Evolutionary conservation across 2,797 vertebrate species (phyloP).

Genomic region (Prunella strophiata): DNA sequence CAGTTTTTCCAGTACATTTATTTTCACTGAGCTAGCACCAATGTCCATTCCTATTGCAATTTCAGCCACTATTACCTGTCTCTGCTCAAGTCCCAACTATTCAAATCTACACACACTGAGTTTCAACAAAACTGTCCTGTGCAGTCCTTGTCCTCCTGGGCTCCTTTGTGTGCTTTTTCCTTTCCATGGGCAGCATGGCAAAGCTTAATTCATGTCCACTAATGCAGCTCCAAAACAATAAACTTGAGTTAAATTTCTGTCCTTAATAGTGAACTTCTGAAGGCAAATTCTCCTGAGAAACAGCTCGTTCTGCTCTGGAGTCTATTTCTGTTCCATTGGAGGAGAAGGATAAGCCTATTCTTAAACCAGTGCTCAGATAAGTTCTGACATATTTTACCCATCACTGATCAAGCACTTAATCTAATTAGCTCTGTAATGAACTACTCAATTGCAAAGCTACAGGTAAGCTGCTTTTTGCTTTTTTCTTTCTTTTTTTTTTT

Average conservation of each 20-base stretch:
- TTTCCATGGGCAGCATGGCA: neutral
- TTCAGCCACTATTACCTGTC: conserved; percentile 44
- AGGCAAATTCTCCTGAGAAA: conserved; percentile 43
- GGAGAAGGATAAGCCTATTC: conserved; percentile 27
- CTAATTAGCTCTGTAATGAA: conserved; percentile 62
- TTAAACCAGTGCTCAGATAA: conserved; percentile 38
- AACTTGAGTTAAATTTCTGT: neutral
- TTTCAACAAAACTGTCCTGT: neutral
- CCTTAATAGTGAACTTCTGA: conserved; percentile 21
- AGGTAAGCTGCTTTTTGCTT: neutral
- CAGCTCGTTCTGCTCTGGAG: neutral
- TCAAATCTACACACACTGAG: neutral
- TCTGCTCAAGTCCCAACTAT: neutral
- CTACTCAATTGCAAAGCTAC: conserved; percentile 33
- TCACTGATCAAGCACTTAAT: conserved; percentile 61
- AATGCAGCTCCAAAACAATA: conserved; percentile 37
- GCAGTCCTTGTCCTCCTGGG: neutral
- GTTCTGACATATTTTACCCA: conserved; percentile 58
- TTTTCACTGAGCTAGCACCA: conserved; percentile 58
- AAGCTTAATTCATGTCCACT: neutral
- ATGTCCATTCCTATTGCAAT: conserved; percentile 39
- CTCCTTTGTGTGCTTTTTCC: neutral
- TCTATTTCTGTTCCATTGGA: conserved; percentile 5
- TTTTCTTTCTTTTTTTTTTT: neutral
- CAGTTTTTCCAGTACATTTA: conserved; percentile 59